Evolutionary conservation across 1,140 invertebrate genomes (phyloP).

Genomic region (Frieseomelitta varia): DNA sequence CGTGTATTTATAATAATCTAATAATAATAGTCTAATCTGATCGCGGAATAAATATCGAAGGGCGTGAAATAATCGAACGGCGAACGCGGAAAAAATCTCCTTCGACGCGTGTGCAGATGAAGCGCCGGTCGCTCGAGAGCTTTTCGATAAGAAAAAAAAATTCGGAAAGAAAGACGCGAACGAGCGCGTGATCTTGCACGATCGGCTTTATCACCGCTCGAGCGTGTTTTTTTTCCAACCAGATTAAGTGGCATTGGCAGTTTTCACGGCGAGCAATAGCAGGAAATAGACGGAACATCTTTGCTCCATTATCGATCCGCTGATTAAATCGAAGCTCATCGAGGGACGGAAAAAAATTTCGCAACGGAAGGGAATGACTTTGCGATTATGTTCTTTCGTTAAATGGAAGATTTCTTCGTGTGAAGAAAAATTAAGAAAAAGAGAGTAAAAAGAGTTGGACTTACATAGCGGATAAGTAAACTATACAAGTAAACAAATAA

Average conservation of each 20-base stretch:
- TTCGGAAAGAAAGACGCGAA: neutral
- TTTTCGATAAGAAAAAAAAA: neutral
- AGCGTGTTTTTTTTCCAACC: conserved; percentile 19
- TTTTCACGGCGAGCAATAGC: neutral
- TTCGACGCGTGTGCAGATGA: neutral
- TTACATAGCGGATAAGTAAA: too few species aligned
- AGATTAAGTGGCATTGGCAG: conserved; percentile 26
- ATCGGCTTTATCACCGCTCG: conserved; percentile 16
- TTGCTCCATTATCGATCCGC: conserved; percentile 22
- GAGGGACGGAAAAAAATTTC: neutral
- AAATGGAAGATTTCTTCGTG: too few species aligned
- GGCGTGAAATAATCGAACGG: too few species aligned
- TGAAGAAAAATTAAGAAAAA: neutral
- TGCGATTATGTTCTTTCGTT: neutral
- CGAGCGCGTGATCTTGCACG: conserved; percentile 12
- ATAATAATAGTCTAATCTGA: too few species aligned
- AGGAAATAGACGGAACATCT: conserved; percentile 30
- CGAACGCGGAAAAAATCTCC: too few species aligned
- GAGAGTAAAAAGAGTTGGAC: neutral
- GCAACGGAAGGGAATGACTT: too few species aligned
- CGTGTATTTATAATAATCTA: too few species aligned
- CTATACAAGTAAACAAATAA: too few species aligned
- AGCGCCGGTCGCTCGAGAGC: neutral
- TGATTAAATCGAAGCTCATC: neutral
- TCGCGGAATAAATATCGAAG: too few species aligned